Percentiles rank a stretch among this genome's conserved stretches.
Evolutionary conservation across 2,888 invertebrate genomes (phyloP).

Genomic region (Phlogophora meticulosa): DNA sequence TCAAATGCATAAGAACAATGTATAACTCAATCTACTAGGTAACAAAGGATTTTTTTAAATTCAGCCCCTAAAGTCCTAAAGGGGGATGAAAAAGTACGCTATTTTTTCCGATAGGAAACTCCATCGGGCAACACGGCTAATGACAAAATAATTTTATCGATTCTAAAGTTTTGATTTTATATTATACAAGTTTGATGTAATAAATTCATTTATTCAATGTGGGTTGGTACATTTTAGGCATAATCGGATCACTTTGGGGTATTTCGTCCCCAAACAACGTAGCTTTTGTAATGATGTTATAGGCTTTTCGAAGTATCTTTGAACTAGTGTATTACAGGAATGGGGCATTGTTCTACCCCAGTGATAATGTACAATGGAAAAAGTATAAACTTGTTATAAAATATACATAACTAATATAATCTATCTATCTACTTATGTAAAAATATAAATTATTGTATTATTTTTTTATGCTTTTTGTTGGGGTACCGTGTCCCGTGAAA

Average conservation of each 20-base stretch:
- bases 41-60: too few species aligned
- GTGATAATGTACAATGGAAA: conserved; percentile 51
- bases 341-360: conserved; percentile 24
- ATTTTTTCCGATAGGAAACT: too few species aligned
- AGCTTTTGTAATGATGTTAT: conserved; percentile 36
- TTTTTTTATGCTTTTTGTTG: conserved; percentile 22
- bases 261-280: conserved; percentile 1
- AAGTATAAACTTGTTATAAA: conserved; percentile 40
- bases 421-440: conserved; percentile 5
- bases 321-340: conserved; percentile 44
- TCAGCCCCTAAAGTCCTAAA: too few species aligned
- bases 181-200: too few species aligned
- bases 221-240: conserved; percentile 1
- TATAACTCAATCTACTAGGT: too few species aligned
- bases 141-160: too few species aligned
- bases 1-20: too few species aligned
- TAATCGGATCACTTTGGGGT: not conserved
- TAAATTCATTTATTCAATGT: too few species aligned
- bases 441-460: conserved; percentile 32
- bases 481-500: too few species aligned
- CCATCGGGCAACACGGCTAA: too few species aligned
- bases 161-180: too few species aligned
- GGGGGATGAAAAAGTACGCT: too few species aligned
- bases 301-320: conserved; percentile 28
- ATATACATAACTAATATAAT: conserved; percentile 10